A percentile compares a stretch with the other conserved stretches of the same genome.
Conservation (phyloP, 2,797 vertebrate genomes). For the Diceros bicornis region DNA sequence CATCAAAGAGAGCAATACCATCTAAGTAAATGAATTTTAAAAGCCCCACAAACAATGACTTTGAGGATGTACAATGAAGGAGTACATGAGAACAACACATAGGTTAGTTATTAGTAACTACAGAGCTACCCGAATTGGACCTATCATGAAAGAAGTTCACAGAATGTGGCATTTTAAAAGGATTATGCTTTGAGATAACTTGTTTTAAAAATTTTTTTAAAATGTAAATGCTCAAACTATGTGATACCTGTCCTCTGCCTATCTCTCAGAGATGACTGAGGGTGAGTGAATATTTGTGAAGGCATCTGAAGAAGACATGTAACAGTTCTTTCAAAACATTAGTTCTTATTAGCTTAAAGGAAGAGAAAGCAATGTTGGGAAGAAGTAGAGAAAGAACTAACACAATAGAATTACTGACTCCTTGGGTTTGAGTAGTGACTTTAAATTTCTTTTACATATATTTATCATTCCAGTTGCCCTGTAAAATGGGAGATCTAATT, state of each 20-base stretch:
- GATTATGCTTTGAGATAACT: background rate
- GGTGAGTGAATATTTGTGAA: conserved; percentile 30
- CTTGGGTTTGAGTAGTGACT: background rate
- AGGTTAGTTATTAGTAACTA: background rate
- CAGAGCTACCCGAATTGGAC: background rate
- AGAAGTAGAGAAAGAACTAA: background rate
- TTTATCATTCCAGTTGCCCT: background rate
- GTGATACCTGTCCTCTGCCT: background rate
- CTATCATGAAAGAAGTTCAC: background rate
- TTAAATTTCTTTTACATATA: conserved; percentile 13
- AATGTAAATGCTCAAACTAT: conserved; percentile 34
- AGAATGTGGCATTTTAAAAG: conserved; percentile 14
- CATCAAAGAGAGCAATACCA: background rate
- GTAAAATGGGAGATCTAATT: background rate
- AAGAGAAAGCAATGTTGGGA: conserved; percentile 4
- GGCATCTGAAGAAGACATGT: background rate
- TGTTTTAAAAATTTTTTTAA: conserved; percentile 44
- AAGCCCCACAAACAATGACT: background rate
- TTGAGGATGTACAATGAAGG: background rate
- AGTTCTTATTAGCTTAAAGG: background rate
- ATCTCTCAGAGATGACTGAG: conserved; percentile 1
- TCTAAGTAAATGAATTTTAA: conserved; percentile 26
- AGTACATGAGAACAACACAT: background rate
- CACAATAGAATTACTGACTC: background rate
- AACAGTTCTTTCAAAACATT: conserved; percentile 19